Base-by-base conservation (phyloP, 2,888 invertebrate species). In the Xestobium rufovillosum region DNA sequence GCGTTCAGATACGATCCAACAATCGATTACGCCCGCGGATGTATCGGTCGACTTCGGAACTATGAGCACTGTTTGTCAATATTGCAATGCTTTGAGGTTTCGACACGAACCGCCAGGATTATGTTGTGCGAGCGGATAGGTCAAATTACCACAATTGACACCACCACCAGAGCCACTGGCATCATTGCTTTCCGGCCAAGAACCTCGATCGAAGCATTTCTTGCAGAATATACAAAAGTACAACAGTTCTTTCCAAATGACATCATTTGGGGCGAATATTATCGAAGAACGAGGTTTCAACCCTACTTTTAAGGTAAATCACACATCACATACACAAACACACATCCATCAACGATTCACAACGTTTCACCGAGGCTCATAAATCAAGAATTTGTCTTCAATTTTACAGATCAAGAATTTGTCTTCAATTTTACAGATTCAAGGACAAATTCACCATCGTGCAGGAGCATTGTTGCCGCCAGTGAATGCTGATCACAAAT, bases 111-210 rank as follows among this genome's bases (percentile, higher is more conserved):
- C n/a, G n/a, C n/a, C n/a, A n/a, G n/a, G n/a, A n/a, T n/a, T n/a
- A n/a, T n/a, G n/a, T n/a, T 33, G 38, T 25, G 16, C n/a, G 9
- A 19, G 28, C 31, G 34, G 15, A 10, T 34, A 38, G 31, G 38
- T 38, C 9, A 34, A 34, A 38, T 34, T 38, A 31, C 28, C 23
- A 19, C 28, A 9, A 34, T 38, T 38, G 34, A 26, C 14, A 14
- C 29, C 33, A 12, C 34, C 34, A 34, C 38, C 38, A 16, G 27
- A 38, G 17, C 34, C 15, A 27, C 16, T 27, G 26, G 10, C 12
- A 15, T 28, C 38, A 38, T 34, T 31, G 31, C 13, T 38, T 28
- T 16, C 11, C 34, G 34, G 38, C 8, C n/a, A 65, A 66, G 55
- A 63, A n/a, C n/a, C n/a, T n/a, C n/a, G 13, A 19, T 38, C 34